A percentile compares a stretch with the other conserved stretches of the same genome.
phyloP scores from a whole-genome alignment of 2,113 vertebrate genomes.

The chimpanzee (Pan troglodytes) region NHGRI_mPanTro3-v2.1_pri NC_072417.2:65216501-65217000 shows the following conservation, averaged over 20 bases:
- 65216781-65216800: neutral
- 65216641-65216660: neutral
- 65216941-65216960: slow-evolving; percentile 32
- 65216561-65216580: neutral
- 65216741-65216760: no score
- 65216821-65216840: neutral
- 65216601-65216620: neutral
- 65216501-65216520: neutral
- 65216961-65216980: neutral
- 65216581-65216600: neutral
- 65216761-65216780: neutral
- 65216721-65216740: neutral
- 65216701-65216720: neutral
- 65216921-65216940: neutral
- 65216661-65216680: neutral
- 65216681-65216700: neutral
- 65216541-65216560: neutral
- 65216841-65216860: neutral
- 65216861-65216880: neutral
- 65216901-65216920: neutral
- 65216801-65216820: neutral
- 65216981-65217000: neutral
- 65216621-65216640: neutral
- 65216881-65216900: slow-evolving; percentile 54
- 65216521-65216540: neutral